Evolutionary conservation across 1,140 invertebrate species (phyloP).

Genomic region (Lordiphosa mommai): DNA sequence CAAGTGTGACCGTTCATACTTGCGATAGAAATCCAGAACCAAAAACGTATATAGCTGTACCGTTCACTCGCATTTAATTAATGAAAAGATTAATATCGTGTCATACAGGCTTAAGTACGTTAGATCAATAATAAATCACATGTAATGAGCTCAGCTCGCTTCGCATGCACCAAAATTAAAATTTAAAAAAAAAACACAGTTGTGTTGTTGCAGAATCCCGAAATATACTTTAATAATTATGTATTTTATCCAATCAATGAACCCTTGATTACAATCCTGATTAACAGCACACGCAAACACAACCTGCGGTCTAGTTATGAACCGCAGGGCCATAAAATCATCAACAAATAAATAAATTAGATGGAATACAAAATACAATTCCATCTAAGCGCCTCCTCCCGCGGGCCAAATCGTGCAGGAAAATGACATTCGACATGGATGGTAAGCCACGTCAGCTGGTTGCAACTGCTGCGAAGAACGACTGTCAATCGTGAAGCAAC

Average conservation of each 20-base stretch:
- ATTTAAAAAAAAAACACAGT: too few species aligned
- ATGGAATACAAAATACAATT: background rate
- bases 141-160: too few species aligned
- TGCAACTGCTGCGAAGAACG: constrained; percentile 2
- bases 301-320: background rate
- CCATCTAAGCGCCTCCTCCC: background rate
- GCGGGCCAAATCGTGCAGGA: background rate
- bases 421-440: constrained; percentile 9
- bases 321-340: constrained; percentile 7
- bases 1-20: too few species aligned
- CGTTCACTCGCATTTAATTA: too few species aligned
- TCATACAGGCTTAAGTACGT: too few species aligned
- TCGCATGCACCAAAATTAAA: too few species aligned
- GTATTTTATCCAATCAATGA: constrained; percentile 5
- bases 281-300: background rate
- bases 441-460: background rate
- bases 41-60: too few species aligned
- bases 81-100: too few species aligned
- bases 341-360: constrained; percentile 6
- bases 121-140: too few species aligned
- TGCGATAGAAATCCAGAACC: too few species aligned
- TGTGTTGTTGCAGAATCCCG: background rate
- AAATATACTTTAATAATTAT: background rate
- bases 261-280: constrained; percentile 3
- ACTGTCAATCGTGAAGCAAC: background rate